Percentiles rank a stretch among this genome's conserved stretches.
These are phyloP conservation scores for Lasiurus borealis DNA, from an alignment of 2,113 vertebrate species.

Conservation along the genomic window DNA sequence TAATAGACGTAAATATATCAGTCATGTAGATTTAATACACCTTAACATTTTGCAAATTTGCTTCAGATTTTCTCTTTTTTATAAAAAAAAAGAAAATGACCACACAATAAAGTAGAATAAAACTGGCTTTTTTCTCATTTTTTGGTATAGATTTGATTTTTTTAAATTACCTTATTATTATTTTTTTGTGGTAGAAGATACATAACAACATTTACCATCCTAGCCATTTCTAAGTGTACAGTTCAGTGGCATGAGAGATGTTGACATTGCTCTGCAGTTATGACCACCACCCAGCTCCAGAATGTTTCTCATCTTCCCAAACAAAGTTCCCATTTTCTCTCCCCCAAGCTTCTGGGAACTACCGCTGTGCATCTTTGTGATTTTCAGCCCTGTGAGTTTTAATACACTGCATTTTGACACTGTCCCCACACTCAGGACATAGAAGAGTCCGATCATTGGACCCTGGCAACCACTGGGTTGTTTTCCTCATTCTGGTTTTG, in stretches of 20 bases:
- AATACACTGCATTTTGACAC: not conserved
- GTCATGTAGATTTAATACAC: not conserved
- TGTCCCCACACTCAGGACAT: not conserved
- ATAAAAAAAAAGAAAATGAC: not conserved
- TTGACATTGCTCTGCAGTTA: not conserved
- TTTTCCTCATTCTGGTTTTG: not conserved
- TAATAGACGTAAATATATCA: not conserved
- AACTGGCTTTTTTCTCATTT: not conserved
- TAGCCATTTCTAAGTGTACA: not conserved
- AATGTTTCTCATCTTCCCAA: not conserved
- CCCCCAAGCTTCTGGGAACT: not conserved
- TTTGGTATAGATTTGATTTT: not conserved
- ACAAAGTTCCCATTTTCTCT: not conserved
- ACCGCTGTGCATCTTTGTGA: not conserved
- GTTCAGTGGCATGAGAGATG: not conserved
- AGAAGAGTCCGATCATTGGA: not conserved
- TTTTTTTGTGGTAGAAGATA: not conserved
- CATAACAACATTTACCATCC: not conserved
- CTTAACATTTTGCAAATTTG: not conserved
- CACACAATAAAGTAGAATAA: not conserved
- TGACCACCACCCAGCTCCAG: not conserved
- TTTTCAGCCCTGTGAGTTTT: not conserved
- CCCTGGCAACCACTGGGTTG: not conserved
- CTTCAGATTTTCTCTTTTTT: slow-evolving; percentile 17
- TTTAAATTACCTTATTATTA: not conserved